phyloP scores from a whole-genome alignment of 2,797 vertebrate genomes.

The Anolis apletophallus region DNA sequence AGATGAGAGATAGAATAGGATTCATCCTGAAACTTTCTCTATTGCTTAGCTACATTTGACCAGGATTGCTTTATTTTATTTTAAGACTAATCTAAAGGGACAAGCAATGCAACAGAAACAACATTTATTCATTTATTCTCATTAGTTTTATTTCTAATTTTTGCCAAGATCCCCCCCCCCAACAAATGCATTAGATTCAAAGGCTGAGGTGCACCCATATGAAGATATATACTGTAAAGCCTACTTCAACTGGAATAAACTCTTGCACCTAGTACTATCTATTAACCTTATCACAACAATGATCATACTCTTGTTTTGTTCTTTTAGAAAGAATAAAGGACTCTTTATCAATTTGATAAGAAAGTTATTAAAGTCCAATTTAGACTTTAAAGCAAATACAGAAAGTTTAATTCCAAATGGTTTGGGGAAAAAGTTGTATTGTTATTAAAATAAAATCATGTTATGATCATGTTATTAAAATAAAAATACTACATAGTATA shows the following conservation, averaged over 20 bases:
- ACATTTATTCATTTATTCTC: neutral
- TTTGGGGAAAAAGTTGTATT: too few species aligned
- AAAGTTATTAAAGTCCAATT: too few species aligned
- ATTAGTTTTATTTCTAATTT: too few species aligned
- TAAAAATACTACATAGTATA: too few species aligned
- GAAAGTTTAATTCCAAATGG: too few species aligned
- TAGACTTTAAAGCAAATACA: too few species aligned
- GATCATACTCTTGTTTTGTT: constrained; percentile 66
- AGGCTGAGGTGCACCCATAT: neutral
- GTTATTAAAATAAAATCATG: too few species aligned
- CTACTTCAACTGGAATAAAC: constrained; percentile 62
- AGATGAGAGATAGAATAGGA: too few species aligned
- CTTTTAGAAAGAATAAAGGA: too few species aligned
- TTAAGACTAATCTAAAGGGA: neutral
- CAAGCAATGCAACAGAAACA: neutral
- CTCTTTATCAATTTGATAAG: too few species aligned
- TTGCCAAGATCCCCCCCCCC: neutral
- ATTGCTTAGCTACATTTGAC: neutral
- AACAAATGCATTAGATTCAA: neutral
- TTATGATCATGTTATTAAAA: neutral
- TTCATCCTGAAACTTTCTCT: neutral
- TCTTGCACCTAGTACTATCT: constrained; percentile 62
- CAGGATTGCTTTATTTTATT: neutral
- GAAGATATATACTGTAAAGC: constrained; percentile 62
- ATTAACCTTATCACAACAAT: constrained; percentile 63